These are phyloP conservation scores for Arge pagana DNA, from an alignment of 2,888 invertebrate genomes.

Conservation along the genomic window DNA sequence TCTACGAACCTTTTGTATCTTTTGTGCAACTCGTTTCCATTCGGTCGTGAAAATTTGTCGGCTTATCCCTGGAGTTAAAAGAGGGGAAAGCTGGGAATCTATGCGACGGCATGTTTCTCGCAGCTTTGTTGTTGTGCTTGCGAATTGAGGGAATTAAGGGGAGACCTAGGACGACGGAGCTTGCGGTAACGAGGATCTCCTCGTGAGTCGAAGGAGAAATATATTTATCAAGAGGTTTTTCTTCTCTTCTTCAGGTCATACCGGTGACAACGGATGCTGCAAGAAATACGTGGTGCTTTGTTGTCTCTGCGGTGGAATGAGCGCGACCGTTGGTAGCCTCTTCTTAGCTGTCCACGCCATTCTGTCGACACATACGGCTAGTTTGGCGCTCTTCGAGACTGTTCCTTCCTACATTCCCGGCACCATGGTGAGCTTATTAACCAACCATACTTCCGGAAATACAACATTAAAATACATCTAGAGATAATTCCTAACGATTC, in stretches of 20 bases:
- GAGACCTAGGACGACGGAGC: no score
- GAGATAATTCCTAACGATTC: constrained; percentile 10
- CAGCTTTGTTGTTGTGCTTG: no score
- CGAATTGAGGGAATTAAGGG: no score
- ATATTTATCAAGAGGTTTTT: not conserved
- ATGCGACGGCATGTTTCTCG: no score
- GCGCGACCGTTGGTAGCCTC: constrained; percentile 76
- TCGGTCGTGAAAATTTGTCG: no score
- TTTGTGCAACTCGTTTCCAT: no score
- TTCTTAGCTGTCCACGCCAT: constrained; percentile 81
- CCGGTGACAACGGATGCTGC: constrained; percentile 50
- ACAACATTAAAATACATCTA: not conserved
- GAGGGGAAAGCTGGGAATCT: no score
- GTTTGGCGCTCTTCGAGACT: constrained; percentile 76
- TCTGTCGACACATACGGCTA: constrained; percentile 73
- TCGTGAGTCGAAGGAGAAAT: no score
- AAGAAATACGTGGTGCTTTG: constrained; percentile 82
- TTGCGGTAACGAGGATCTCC: no score
- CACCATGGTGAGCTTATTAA: constrained; percentile 72
- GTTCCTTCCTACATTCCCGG: constrained; percentile 95
- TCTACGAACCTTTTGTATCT: no score
- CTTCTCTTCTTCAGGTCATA: constrained; percentile 10
- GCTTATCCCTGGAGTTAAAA: no score
- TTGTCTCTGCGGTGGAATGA: constrained; percentile 79
- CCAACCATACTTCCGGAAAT: not conserved